Base-by-base conservation (phyloP, 2,888 invertebrate genomes). In the Masnerella sp. region DNA sequence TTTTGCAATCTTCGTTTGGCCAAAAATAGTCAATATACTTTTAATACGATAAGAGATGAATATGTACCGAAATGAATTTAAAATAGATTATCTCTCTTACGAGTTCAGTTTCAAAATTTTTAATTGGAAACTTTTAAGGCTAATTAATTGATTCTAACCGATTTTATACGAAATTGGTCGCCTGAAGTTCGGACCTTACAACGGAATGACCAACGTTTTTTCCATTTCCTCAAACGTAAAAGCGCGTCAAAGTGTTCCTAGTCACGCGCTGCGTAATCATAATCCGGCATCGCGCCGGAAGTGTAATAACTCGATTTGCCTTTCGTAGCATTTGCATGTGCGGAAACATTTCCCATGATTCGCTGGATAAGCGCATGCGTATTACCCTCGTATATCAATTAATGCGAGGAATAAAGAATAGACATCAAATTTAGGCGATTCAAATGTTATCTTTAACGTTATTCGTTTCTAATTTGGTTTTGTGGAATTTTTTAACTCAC, bases 241-340 rank as follows among this genome's bases (percentile, higher is more conserved):
- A 59, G 20, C 22, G 59, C 61, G 59, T 61, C 69, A 65, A 69
- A 74, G 62, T 74, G 52, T 74, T 74, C 15, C 51, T 67, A 70
- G 70, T 74, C 70, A 74, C 74, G 74, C 74, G 74, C 67, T 45
- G 58, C 70, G 67, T 70, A 74, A 74, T 74, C 70, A 56, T 70
- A 61, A 65, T 61, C 51, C 56, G 73, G 74, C 77, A 85, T 84
- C 83, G 79, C 77, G 78, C 79, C 82, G 85, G 84, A 86, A 85
- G 82, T 81, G 79, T 80, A 80, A 80, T 81, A 74, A 70, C 70
- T 82, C 81, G 83, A 83, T 82, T 80, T 77, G 79, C 79, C 80
- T 80, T 81, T 83, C 82, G 79, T 76, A 77, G 77, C 77, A 85
- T 86, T 85, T 86, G 83, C 85, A 86, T 85, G 83, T 80, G 79